These are phyloP conservation scores for Meloidogyne chitwoodi DNA, from an alignment of 1,140 invertebrate genomes.

Conservation along the genomic window DNA sequence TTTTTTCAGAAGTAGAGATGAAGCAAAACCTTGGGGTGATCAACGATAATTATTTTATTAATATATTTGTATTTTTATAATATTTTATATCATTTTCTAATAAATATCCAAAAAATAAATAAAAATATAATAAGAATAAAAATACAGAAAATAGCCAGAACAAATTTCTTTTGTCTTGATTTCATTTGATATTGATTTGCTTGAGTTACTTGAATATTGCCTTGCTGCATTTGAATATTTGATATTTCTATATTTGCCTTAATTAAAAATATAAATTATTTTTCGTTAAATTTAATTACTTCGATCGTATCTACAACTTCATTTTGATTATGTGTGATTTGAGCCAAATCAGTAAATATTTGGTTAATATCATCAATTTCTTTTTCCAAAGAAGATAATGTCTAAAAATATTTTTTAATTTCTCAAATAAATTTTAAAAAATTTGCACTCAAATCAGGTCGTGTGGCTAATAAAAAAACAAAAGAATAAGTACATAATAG, in stretches of 20 bases:
- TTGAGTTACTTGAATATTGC: slow-evolving; percentile 49
- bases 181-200: slow-evolving; percentile 53
- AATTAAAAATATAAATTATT: slow-evolving; percentile 17
- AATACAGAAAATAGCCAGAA: slow-evolving; percentile 4
- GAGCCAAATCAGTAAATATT: slow-evolving; percentile 94
- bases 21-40: slow-evolving; percentile 17
- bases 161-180: slow-evolving; percentile 54
- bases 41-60: background rate
- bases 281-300: slow-evolving; percentile 75
- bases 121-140: background rate
- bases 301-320: slow-evolving; percentile 90
- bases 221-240: slow-evolving; percentile 36
- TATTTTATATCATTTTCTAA: background rate
- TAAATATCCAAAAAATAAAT: background rate
- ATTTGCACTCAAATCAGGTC: too few species aligned
- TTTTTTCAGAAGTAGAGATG: background rate
- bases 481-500: background rate
- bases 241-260: slow-evolving; percentile 77
- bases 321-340: slow-evolving; percentile 94
- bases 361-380: slow-evolving; percentile 93
- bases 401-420: slow-evolving; percentile 23
- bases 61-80: background rate
- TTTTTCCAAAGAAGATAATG: slow-evolving; percentile 67
- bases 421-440: background rate
- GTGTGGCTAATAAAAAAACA: too few species aligned